Conservation (phyloP, 53 echinoderm and acorn worm genomes). For the Arbacia lixula region DNA sequence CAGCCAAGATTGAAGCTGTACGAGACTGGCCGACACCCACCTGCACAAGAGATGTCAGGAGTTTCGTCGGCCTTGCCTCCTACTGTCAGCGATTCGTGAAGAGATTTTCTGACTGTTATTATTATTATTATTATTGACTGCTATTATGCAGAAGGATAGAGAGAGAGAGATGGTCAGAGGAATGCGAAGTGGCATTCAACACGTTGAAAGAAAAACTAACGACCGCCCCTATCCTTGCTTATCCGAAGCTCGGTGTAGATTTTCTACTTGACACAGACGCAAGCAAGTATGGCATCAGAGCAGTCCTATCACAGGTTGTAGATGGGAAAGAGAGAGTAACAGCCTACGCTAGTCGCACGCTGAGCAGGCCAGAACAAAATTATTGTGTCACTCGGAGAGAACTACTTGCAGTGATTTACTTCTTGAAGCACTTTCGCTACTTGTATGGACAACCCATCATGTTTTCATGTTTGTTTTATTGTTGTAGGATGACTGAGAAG, state of each 20-base stretch:
- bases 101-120: neutral
- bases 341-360: constrained; percentile 27
- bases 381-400: constrained; percentile 53
- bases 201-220: constrained; percentile 22
- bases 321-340: constrained; percentile 54
- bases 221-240: constrained; percentile 30
- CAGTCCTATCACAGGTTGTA: constrained; percentile 51
- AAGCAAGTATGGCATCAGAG: constrained; percentile 31
- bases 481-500: too few relatives aligned
- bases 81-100: neutral
- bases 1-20: neutral
- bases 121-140: neutral
- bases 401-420: constrained; percentile 12
- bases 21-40: neutral
- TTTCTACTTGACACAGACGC: constrained; percentile 61
- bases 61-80: neutral
- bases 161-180: too few relatives aligned
- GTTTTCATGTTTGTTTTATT: too few relatives aligned
- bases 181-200: constrained; percentile 24
- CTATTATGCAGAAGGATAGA: too few relatives aligned
- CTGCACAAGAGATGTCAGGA: neutral
- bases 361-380: constrained; percentile 15
- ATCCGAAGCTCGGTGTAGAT: neutral
- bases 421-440: constrained; percentile 43
- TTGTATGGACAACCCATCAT: too few relatives aligned